These are phyloP conservation scores for Tympanoctomys barrerae DNA, from an alignment of 2,797 vertebrate genomes.

Conservation along the genomic window DNA sequence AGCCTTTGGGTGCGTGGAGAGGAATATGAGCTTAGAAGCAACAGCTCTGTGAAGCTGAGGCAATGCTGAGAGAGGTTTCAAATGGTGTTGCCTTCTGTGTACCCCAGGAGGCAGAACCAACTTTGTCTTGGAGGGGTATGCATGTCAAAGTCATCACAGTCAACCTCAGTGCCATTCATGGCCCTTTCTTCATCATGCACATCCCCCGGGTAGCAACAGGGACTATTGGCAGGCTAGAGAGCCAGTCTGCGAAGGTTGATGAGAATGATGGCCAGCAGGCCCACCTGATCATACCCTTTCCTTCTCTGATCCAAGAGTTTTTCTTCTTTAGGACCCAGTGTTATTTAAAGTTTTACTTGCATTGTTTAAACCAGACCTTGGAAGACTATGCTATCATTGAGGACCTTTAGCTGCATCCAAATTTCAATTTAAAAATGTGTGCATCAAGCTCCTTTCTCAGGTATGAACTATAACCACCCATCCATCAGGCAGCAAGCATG, in stretches of 20 bases:
- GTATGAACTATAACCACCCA: neutral
- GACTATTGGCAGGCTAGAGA: neutral
- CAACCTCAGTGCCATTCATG: neutral
- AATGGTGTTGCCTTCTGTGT: neutral
- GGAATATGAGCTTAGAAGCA: neutral
- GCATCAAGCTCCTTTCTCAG: neutral
- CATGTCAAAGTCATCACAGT: neutral
- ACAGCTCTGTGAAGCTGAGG: neutral
- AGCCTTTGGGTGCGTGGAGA: neutral
- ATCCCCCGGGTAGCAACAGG: rapidly evolving
- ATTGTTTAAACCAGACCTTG: neutral
- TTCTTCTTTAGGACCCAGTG: neutral
- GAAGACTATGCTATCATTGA: neutral
- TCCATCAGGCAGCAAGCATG: rapidly evolving
- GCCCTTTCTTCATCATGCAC: neutral
- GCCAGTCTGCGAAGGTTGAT: neutral
- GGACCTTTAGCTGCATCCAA: neutral
- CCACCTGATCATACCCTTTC: neutral
- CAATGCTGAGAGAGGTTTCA: neutral
- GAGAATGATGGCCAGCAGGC: neutral
- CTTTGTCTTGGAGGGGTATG: too few relatives aligned
- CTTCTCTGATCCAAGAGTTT: neutral
- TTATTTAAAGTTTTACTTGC: neutral
- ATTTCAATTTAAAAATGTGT: neutral
- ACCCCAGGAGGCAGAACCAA: neutral